A percentile compares a stretch with the other conserved stretches of the same genome.
These are phyloP conservation scores for Arenicola marina DNA, from an alignment of 2,888 invertebrate genomes.

Conservation along the genomic window DNA sequence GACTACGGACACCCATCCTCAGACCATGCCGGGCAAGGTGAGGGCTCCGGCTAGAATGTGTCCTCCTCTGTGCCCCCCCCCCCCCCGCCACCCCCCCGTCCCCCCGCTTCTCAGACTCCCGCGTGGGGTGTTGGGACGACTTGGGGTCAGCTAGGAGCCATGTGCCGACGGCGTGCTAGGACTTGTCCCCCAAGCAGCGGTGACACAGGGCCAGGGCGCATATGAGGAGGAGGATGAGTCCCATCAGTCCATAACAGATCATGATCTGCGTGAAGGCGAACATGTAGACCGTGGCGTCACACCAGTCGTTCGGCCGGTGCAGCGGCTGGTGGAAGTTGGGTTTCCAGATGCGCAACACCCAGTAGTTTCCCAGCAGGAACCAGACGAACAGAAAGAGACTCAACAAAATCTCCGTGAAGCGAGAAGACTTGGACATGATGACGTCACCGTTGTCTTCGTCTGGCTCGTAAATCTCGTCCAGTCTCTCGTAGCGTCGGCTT, in stretches of 20 bases:
- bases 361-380: slow-evolving; percentile 80
- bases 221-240: slow-evolving; percentile 20
- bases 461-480: slow-evolving; percentile 46
- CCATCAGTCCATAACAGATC: slow-evolving; percentile 71
- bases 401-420: slow-evolving; percentile 71
- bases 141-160: too few species aligned
- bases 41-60: too few species aligned
- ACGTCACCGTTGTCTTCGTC: slow-evolving; percentile 43
- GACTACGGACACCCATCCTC: too few species aligned
- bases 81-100: too few species aligned
- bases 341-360: slow-evolving; percentile 78
- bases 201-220: not conserved
- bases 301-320: slow-evolving; percentile 80
- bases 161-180: not conserved
- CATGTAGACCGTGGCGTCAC: slow-evolving; percentile 76
- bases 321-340: slow-evolving; percentile 75
- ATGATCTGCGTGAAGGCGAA: slow-evolving; percentile 77
- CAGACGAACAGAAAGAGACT: slow-evolving; percentile 74
- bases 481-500: slow-evolving; percentile 64
- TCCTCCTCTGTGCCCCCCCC: too few species aligned
- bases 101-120: too few species aligned
- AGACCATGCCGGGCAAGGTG: too few species aligned
- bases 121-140: too few species aligned
- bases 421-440: slow-evolving; percentile 65
- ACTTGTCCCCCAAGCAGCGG: not conserved